Percentiles rank a stretch among this genome's conserved stretches.
Conservation (phyloP, 2,888 invertebrate genomes). For the Napeogenes sylphis region DNA sequence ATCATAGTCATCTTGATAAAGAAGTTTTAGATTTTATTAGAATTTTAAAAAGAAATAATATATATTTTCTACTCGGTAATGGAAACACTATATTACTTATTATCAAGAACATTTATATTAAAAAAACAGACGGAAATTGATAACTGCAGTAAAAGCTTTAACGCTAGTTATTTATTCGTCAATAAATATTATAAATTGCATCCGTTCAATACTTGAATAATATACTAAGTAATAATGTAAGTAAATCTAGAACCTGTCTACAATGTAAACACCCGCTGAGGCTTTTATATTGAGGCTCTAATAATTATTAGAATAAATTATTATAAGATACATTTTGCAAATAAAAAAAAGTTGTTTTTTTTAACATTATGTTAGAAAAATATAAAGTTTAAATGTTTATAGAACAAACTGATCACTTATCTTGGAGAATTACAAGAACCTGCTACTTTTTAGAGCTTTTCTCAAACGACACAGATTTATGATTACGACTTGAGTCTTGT, state of each 20-base stretch:
- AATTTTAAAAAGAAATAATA: too few relatives aligned
- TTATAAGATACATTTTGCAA: too few relatives aligned
- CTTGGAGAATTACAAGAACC: background rate
- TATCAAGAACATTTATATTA: too few relatives aligned
- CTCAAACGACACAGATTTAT: constrained; percentile 1
- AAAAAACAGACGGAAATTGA: constrained; percentile 6
- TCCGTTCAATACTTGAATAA: constrained; percentile 1
- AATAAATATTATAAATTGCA: constrained; percentile 4
- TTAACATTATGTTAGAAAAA: background rate
- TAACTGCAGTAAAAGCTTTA: constrained; percentile 1
- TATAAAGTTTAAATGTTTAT: background rate
- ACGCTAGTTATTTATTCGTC: background rate
- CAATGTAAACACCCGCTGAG: constrained; percentile 1
- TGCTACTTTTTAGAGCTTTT: constrained; percentile 1
- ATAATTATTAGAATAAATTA: background rate
- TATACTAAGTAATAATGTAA: constrained; percentile 5
- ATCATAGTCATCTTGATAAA: too few relatives aligned
- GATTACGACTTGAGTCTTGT: constrained; percentile 1
- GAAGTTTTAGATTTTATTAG: too few relatives aligned
- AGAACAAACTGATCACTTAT: background rate
- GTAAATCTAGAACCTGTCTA: background rate
- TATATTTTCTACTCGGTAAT: too few relatives aligned
- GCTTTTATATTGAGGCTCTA: too few relatives aligned
- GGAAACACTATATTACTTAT: too few relatives aligned
- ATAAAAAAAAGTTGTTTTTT: too few relatives aligned